A percentile compares a stretch with the other conserved stretches of the same genome.
Evolutionary conservation across 64 coral and sea anemone species (phyloP).

Genomic region (Astreopora myriophthalma): DNA sequence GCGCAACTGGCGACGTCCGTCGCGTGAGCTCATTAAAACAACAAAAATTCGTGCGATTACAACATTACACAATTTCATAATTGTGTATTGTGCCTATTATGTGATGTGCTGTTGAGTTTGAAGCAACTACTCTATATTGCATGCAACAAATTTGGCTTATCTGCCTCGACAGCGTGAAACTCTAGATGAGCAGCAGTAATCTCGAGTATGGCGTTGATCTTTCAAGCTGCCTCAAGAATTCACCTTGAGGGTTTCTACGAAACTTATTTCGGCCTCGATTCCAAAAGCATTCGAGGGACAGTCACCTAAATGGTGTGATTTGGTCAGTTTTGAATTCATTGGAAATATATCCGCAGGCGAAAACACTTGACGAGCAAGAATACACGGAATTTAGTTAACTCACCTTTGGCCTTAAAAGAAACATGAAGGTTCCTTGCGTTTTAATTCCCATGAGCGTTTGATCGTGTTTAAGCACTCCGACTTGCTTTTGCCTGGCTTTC

Average conservation of each 20-base stretch:
- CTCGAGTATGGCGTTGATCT: background rate
- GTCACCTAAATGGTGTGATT: background rate
- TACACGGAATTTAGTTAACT: conserved; percentile 3
- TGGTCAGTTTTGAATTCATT: background rate
- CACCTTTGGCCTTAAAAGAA: conserved; percentile 24
- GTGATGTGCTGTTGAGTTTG: background rate
- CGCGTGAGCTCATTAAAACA: background rate
- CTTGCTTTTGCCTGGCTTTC: background rate
- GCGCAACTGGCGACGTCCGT: background rate
- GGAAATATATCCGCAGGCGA: background rate
- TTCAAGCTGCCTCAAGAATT: background rate
- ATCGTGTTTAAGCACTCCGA: background rate
- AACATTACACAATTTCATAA: background rate
- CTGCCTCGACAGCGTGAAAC: background rate
- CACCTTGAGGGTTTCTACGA: too few relatives aligned
- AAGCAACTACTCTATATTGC: background rate
- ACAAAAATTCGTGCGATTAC: background rate
- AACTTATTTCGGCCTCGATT: background rate
- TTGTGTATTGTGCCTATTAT: background rate
- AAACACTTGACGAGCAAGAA: conserved; percentile 6
- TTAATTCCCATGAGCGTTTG: background rate
- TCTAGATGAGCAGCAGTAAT: background rate
- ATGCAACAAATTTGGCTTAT: background rate
- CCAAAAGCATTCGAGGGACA: background rate
- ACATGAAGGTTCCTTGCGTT: background rate